Percentiles rank a stretch among this genome's conserved stretches.
phyloP scores from a whole-genome alignment of 2,888 invertebrate genomes.

The Cantharis flavilabris region DNA sequence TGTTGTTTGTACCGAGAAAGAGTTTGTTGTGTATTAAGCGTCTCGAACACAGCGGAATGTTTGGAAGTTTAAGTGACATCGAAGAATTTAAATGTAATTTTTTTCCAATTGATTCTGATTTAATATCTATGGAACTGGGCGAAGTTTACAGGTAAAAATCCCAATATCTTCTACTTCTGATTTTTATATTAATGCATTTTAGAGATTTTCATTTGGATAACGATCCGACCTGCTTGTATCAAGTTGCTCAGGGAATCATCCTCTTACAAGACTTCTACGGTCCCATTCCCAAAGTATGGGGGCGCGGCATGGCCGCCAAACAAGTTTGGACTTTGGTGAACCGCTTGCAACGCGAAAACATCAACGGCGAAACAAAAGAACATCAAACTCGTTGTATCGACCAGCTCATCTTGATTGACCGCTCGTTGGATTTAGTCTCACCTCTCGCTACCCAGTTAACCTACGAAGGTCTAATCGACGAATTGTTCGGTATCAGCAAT shows the following conservation, averaged over 20 bases:
- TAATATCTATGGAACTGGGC: conserved; percentile 89
- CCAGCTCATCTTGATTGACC: conserved; percentile 86
- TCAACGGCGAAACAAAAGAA: conserved; percentile 58
- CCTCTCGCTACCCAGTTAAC: conserved; percentile 94
- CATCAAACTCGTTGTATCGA: conserved; percentile 67
- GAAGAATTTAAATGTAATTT: conserved; percentile 88
- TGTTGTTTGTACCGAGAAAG: conserved; percentile 87
- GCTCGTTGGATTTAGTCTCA: conserved; percentile 89
- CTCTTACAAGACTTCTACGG: conserved; percentile 88
- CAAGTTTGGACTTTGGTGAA: conserved; percentile 88
- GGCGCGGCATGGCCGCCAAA: conserved; percentile 86
- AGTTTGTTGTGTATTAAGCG: conserved; percentile 87
- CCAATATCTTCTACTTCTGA: neutral
- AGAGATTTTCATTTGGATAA: conserved; percentile 87
- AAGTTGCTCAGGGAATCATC: conserved; percentile 85
- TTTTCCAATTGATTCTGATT: conserved; percentile 89
- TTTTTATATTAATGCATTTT: conserved; percentile 31
- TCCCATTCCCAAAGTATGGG: conserved; percentile 84
- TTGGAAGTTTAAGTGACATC: conserved; percentile 73
- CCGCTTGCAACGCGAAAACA: conserved; percentile 69
- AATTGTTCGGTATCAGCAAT: conserved; percentile 85
- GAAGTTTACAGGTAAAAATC: conserved; percentile 70
- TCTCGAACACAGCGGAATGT: conserved; percentile 81
- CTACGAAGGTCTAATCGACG: conserved; percentile 97
- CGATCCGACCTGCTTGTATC: conserved; percentile 86